phyloP scores from a whole-genome alignment of 2,797 vertebrate genomes.

The Dipus sagitta region DNA sequence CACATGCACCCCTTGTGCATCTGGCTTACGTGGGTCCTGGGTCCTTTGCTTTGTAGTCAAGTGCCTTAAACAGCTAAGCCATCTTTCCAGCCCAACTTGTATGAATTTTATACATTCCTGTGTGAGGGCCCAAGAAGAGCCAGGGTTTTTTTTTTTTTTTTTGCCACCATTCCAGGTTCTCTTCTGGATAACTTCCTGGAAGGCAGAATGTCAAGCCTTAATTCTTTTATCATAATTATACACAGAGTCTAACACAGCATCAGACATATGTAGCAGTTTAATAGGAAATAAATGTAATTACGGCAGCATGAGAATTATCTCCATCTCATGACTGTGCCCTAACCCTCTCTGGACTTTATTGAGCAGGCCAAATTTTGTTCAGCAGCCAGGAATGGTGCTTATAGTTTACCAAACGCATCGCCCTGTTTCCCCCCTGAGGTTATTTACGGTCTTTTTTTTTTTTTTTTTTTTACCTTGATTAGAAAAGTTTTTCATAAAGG shows the following conservation, averaged over 20 bases:
- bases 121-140: not conserved
- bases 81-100: not conserved
- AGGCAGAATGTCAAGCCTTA: conserved; percentile 20
- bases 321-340: not conserved
- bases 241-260: conserved; percentile 16
- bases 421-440: not conserved
- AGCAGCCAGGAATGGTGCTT: not conserved
- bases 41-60: too few species aligned
- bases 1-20: too few species aligned
- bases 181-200: not conserved
- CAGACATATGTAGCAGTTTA: conserved; percentile 45
- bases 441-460: conserved; percentile 64
- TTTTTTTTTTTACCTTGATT: conserved; percentile 56
- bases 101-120: not conserved
- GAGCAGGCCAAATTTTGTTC: conserved; percentile 8
- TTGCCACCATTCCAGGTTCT: not conserved
- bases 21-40: too few species aligned
- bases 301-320: conserved; percentile 24
- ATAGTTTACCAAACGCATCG: not conserved
- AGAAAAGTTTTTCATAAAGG: conserved; percentile 44
- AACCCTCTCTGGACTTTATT: conserved; percentile 22
- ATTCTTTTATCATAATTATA: conserved; percentile 65
- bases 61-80: too few species aligned
- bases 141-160: not conserved
- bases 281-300: conserved; percentile 68